phyloP scores from a whole-genome alignment of 2,888 invertebrate genomes.

The Netelia melanura region DNA sequence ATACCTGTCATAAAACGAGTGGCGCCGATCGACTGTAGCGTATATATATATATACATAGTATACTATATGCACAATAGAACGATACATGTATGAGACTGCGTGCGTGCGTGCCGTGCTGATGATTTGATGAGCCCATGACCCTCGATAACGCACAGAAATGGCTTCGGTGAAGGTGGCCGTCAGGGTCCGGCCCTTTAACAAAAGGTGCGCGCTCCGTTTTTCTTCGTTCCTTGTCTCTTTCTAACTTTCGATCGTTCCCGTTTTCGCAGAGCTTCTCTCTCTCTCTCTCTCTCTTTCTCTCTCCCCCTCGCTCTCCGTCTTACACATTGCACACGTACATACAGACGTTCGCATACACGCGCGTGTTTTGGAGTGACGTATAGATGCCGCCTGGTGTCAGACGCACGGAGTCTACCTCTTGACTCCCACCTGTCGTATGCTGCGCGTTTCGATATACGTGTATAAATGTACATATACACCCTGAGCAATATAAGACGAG shows the following conservation, averaged over 20 bases:
- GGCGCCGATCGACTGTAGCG: slow-evolving; percentile 11
- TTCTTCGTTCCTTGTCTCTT: neutral
- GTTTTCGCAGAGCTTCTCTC: slow-evolving; percentile 4
- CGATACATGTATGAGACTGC: slow-evolving; percentile 11
- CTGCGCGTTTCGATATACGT: slow-evolving; percentile 1
- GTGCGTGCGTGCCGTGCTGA: slow-evolving; percentile 22
- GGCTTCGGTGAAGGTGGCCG: slow-evolving; percentile 97
- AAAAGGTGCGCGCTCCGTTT: slow-evolving; percentile 88
- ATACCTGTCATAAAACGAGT: slow-evolving; percentile 29
- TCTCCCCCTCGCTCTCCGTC: neutral
- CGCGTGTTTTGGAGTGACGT: slow-evolving; percentile 31
- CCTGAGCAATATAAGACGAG: neutral
- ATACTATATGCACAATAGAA: slow-evolving; percentile 24
- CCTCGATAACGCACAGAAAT: slow-evolving; percentile 84
- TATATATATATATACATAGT: slow-evolving; percentile 10
- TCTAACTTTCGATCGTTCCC: slow-evolving; percentile 33
- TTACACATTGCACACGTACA: neutral
- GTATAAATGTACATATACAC: neutral
- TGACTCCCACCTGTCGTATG: slow-evolving; percentile 60
- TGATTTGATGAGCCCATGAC: slow-evolving; percentile 74
- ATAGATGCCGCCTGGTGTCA: slow-evolving; percentile 54
- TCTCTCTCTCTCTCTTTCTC: slow-evolving; percentile 6
- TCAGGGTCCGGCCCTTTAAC: slow-evolving; percentile 95
- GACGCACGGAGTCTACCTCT: slow-evolving; percentile 41
- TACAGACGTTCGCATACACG: neutral